Evolutionary conservation across 2,113 vertebrate genomes (phyloP), one percentile per base, ranked within the genome.

Genomic region (Camarhynchus parvulus): DNA sequence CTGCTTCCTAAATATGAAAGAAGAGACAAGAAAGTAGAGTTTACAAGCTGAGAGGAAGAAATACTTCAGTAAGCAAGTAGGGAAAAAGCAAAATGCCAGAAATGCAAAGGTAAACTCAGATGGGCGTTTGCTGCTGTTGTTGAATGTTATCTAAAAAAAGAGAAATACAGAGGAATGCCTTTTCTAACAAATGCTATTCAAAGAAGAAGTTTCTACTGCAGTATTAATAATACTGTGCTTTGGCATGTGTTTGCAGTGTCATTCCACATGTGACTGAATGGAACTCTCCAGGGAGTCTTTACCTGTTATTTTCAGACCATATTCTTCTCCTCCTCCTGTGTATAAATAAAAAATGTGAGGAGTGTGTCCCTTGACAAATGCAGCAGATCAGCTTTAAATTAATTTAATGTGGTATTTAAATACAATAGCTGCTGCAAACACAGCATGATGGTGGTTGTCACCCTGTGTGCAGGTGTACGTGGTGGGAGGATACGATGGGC

Each of bases 401-500:
- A 35, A 27, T n/a, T 18, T 4, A 16, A 19, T 46, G 58, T 33
- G 27, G 4, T 73, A 12, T 44, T 50, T n/a, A 12, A n/a, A 18
- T 17, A 22, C n/a, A 15, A 4, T 13, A 7, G 15, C 10, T 27
- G 0, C 24, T 39, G 53, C 75, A 25, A 49, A 13, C 52, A 70
- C 1, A 5, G 8, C 16, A 0, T 5, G 1, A 28, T 27, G 31
- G 47, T 23, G 4, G 39, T 83, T 83, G 76, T 90, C 18, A 21
- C 33, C 88, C 91, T 94, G 68, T 63, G 49, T 92, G 5, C 27
- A 99, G 99, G 99, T 99, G 4, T 99, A 99, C 35, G 99, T 99
- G 35, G 99, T 99, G 21, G 99, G 99, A 39, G 99, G 99, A 23
- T 99, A 99, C 5, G 99, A 99, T 35, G 99, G 99, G 33, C 99